Percentiles rank a stretch among this genome's conserved stretches.
These are phyloP conservation scores for Vanacampus margaritifer DNA, from an alignment of 2,113 vertebrate species.

Conservation along the genomic window DNA sequence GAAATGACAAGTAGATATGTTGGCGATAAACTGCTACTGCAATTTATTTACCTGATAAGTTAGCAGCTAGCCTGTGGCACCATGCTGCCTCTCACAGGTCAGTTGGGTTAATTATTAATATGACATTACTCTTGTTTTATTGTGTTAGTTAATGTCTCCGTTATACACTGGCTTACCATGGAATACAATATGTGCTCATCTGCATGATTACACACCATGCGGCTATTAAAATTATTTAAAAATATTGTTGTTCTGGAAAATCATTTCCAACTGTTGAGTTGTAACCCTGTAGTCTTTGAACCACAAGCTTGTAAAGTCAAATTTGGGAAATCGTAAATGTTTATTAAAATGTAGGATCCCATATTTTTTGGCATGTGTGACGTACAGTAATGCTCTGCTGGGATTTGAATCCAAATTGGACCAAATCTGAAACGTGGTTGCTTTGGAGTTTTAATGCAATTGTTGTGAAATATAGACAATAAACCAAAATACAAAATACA, in stretches of 20 bases:
- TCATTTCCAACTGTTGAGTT: conserved; percentile 9
- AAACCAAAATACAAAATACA: neutral
- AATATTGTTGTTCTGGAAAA: conserved; percentile 22
- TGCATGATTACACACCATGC: neutral
- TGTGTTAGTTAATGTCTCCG: neutral
- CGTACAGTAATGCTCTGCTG: conserved; percentile 28
- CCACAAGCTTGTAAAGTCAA: conserved; percentile 13
- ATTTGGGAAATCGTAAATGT: conserved; percentile 33
- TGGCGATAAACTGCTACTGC: neutral
- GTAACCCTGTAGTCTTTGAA: conserved; percentile 20
- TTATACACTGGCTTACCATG: neutral
- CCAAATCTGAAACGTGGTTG: conserved; percentile 38
- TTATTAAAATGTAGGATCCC: conserved; percentile 46
- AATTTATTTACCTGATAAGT: neutral
- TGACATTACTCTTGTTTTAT: neutral
- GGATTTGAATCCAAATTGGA: conserved; percentile 10
- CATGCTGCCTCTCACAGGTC: neutral
- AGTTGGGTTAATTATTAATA: neutral
- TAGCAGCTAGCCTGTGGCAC: neutral
- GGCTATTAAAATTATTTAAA: conserved; percentile 8
- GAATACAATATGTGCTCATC: neutral
- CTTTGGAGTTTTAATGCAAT: conserved; percentile 28
- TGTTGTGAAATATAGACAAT: conserved; percentile 19
- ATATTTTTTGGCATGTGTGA: conserved; percentile 21
- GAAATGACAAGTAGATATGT: neutral